A percentile compares a stretch with the other conserved stretches of the same genome.
Conservation (phyloP, 2,888 invertebrate species). For the Cheiracanthium punctorium region DNA sequence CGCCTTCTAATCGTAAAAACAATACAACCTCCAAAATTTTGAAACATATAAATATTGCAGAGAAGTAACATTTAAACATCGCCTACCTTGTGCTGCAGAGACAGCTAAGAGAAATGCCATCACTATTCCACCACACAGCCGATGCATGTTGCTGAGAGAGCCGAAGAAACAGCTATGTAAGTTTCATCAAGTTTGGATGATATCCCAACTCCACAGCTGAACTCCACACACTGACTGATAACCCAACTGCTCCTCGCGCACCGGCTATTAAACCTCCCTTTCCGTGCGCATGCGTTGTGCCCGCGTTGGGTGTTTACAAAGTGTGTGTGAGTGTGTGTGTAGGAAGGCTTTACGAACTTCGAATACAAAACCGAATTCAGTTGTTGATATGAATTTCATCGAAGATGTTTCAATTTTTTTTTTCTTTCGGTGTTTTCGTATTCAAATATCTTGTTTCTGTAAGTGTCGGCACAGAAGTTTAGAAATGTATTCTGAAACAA, state of each 20-base stretch:
- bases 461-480: no score
- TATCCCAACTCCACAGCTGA: slow-evolving; percentile 26
- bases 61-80: no score
- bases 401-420: not conserved
- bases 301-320: slow-evolving; percentile 2
- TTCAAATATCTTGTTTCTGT: not conserved
- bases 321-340: slow-evolving; percentile 2
- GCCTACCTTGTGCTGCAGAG: slow-evolving; percentile 33
- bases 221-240: slow-evolving; percentile 26
- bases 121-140: slow-evolving; percentile 14
- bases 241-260: slow-evolving; percentile 9
- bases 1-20: no score
- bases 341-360: slow-evolving; percentile 8
- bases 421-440: not conserved
- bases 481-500: no score
- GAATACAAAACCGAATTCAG: slow-evolving; percentile 28
- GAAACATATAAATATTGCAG: not conserved
- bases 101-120: slow-evolving; percentile 20
- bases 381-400: not conserved
- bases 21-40: no score
- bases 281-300: slow-evolving; percentile 18
- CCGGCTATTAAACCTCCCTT: not conserved
- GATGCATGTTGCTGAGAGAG: slow-evolving; percentile 44
- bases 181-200: slow-evolving; percentile 27
- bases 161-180: not conserved